Evolutionary conservation across 2,888 invertebrate species (phyloP).

Genomic region (Cerastis rubricosa): DNA sequence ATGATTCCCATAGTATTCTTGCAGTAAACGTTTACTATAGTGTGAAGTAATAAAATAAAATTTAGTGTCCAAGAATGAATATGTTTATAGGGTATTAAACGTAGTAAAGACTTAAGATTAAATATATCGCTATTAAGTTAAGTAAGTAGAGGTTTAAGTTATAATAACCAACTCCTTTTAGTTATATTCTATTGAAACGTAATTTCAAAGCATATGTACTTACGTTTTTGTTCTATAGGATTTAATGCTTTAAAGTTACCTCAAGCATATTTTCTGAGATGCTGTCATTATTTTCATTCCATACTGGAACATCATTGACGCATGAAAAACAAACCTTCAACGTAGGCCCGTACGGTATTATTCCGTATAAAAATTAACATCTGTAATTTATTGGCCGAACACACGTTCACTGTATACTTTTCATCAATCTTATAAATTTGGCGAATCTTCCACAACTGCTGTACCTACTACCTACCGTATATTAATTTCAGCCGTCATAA

Average conservation of each 20-base stretch:
- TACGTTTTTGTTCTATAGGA: not conserved
- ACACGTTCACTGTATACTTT: constrained; percentile 16
- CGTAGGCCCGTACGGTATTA: constrained; percentile 1
- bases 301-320: not conserved
- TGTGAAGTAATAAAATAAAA: not conserved
- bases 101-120: not conserved
- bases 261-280: not conserved
- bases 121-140: not conserved
- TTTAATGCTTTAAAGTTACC: not conserved
- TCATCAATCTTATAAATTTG: constrained; percentile 5
- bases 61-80: not conserved
- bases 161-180: not conserved
- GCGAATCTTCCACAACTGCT: not conserved
- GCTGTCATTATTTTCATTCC: not conserved
- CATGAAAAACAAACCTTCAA: not conserved
- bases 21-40: constrained; percentile 6
- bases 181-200: not conserved
- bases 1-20: not conserved
- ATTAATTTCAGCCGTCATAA: not conserved
- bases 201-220: not conserved
- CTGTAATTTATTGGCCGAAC: constrained; percentile 34
- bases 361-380: constrained; percentile 25
- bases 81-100: constrained; percentile 17
- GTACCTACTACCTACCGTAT: not conserved
- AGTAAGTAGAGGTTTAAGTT: not conserved